Percentiles rank a stretch among this genome's conserved stretches.
Evolutionary conservation across 2,113 vertebrate species (phyloP).

Genomic region (Chaetodon auriga): DNA sequence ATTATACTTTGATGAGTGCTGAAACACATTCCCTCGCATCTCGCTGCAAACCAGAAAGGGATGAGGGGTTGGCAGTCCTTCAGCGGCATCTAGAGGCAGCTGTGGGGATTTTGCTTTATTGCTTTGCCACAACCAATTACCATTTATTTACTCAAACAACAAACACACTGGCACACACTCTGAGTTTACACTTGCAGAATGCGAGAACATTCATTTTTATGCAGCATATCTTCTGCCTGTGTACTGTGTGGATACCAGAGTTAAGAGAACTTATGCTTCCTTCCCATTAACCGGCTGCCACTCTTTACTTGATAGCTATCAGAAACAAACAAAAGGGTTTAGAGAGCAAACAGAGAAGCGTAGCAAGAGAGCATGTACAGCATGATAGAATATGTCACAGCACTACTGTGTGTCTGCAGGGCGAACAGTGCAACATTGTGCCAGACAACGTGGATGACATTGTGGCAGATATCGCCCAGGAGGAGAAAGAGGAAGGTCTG

Average conservation of each 20-base stretch:
- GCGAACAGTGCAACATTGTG: constrained; percentile 97
- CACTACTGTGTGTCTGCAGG: constrained; percentile 81
- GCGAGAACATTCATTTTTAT: not conserved
- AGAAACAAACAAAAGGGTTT: not conserved
- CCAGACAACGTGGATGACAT: constrained; percentile 99
- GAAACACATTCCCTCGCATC: constrained; percentile 1
- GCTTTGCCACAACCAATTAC: not conserved
- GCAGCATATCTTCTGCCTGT: not conserved
- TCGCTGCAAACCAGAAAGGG: constrained; percentile 15
- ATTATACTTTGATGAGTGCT: constrained; percentile 8
- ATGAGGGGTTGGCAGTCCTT: constrained; percentile 43
- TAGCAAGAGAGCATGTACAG: not conserved
- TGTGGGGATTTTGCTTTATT: constrained; percentile 25
- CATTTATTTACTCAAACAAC: not conserved
- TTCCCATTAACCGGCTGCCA: not conserved
- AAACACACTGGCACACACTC: not conserved
- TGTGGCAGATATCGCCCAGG: constrained; percentile 96
- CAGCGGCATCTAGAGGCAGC: constrained; percentile 76
- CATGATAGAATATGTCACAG: not conserved
- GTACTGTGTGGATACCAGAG: not conserved
- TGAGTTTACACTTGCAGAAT: not conserved
- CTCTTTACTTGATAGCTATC: constrained; percentile 3
- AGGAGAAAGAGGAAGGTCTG: constrained; percentile 98
- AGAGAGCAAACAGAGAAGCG: not conserved
- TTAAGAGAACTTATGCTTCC: not conserved